Percentiles rank a stretch among this genome's conserved stretches.
Conservation (phyloP, 2,888 invertebrate species). For the Tiliacea aurago region DNA sequence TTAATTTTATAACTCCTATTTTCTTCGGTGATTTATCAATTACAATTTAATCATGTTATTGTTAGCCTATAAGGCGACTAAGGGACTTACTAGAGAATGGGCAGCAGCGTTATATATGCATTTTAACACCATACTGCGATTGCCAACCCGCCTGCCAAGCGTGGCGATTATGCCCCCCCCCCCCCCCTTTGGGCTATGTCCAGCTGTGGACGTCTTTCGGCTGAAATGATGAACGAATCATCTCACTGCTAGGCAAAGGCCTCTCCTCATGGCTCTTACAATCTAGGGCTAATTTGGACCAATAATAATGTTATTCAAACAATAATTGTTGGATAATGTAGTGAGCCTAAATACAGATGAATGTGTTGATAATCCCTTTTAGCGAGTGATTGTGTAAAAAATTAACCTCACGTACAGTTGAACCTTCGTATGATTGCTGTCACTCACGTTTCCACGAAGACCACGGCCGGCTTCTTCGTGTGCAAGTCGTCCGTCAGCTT, state of each 20-base stretch:
- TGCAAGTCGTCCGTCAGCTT: conserved; percentile 41
- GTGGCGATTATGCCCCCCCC: too few relatives aligned
- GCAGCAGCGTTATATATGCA: too few relatives aligned
- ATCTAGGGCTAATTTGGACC: neutral
- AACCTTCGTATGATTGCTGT: neutral
- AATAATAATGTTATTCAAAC: neutral
- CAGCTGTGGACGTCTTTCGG: too few relatives aligned
- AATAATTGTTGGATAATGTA: neutral
- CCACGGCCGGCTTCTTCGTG: conserved; percentile 71
- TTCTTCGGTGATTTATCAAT: neutral
- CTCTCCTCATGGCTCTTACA: neutral
- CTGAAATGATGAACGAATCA: too few relatives aligned
- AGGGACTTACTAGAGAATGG: too few relatives aligned
- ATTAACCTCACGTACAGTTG: neutral
- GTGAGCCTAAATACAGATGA: neutral
- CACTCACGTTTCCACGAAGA: conserved; percentile 72
- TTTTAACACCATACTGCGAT: too few relatives aligned
- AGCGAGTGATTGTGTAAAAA: neutral
- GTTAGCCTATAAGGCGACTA: neutral
- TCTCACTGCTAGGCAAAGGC: neutral
- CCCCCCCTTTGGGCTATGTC: too few relatives aligned
- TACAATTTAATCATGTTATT: neutral
- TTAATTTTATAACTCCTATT: neutral
- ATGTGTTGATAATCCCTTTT: neutral
- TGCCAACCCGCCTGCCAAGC: too few relatives aligned